Conservation (phyloP, 2,888 invertebrate genomes). For the Apamea epomidion region DNA sequence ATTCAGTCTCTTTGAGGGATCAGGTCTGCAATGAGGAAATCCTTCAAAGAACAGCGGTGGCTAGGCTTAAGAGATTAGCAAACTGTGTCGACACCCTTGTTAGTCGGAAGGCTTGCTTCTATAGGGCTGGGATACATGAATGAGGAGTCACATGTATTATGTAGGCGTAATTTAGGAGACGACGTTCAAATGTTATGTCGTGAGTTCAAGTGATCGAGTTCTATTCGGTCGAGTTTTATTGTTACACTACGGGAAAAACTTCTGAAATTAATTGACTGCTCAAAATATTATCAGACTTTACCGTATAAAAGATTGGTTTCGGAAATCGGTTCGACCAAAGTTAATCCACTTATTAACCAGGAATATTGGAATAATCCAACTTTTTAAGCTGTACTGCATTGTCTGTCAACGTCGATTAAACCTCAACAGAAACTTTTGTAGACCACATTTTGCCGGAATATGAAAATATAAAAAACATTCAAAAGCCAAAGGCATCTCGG, state of each 20-base stretch:
- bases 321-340: constrained; percentile 9
- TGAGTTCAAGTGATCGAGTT: not conserved
- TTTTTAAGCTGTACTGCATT: constrained; percentile 43
- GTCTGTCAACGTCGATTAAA: constrained; percentile 39
- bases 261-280: not conserved
- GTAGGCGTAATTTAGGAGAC: not conserved
- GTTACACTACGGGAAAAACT: not conserved
- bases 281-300: not conserved
- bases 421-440: constrained; percentile 30
- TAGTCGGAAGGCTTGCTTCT: constrained; percentile 27
- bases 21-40: constrained; percentile 56
- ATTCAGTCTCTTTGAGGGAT: constrained; percentile 60
- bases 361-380: constrained; percentile 31
- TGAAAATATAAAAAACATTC: constrained; percentile 51
- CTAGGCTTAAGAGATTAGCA: constrained; percentile 58
- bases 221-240: not conserved
- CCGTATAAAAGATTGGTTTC: constrained; percentile 5
- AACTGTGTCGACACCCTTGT: constrained; percentile 58
- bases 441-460: constrained; percentile 29
- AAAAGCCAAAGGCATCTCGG: constrained; percentile 13
- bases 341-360: constrained; percentile 34
- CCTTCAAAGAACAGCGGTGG: constrained; percentile 58
- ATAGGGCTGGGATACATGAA: constrained; percentile 2
- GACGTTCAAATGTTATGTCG: not conserved
- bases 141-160: constrained; percentile 38